Conservation (phyloP, 2,888 invertebrate species). For the Drosophila meridionalis region DNA sequence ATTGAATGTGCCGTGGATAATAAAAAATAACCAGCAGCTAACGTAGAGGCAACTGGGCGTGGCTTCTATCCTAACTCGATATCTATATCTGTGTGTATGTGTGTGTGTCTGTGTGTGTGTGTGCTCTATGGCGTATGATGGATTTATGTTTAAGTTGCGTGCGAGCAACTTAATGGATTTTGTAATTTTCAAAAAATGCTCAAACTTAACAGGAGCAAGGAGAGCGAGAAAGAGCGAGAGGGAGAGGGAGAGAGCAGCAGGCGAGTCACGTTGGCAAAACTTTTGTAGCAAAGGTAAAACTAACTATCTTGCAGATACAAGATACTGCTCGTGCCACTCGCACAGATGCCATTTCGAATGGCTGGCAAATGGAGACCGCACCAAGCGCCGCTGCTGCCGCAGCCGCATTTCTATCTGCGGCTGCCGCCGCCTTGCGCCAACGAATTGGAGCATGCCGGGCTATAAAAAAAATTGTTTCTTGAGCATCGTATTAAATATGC, state of each 20-base stretch:
- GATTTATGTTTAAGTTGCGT: constrained; percentile 82
- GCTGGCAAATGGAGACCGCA: constrained; percentile 38
- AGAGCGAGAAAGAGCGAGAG: background rate
- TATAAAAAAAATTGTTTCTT: constrained; percentile 69
- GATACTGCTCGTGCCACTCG: constrained; percentile 30
- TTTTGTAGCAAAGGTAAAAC: constrained; percentile 35
- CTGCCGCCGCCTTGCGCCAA: constrained; percentile 39
- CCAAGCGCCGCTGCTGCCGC: constrained; percentile 22
- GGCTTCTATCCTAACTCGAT: constrained; percentile 48
- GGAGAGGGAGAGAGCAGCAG: constrained; percentile 15
- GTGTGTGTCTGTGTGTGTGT: constrained; percentile 44
- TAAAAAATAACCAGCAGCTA: constrained; percentile 58
- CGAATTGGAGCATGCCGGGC: constrained; percentile 78
- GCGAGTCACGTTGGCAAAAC: constrained; percentile 50
- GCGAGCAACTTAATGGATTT: constrained; percentile 82
- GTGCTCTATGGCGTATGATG: constrained; percentile 80
- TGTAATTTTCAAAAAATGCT: constrained; percentile 77
- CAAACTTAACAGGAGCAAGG: constrained; percentile 47
- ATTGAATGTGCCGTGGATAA: constrained; percentile 78
- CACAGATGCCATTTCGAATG: constrained; percentile 46
- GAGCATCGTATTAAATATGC: constrained; percentile 76
- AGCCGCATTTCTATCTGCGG: constrained; percentile 17
- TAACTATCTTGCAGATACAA: constrained; percentile 55
- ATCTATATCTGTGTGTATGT: constrained; percentile 18
- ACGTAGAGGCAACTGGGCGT: constrained; percentile 46